phyloP scores from a whole-genome alignment of 2,888 invertebrate genomes.

The Trissolcus japonicus region DNA sequence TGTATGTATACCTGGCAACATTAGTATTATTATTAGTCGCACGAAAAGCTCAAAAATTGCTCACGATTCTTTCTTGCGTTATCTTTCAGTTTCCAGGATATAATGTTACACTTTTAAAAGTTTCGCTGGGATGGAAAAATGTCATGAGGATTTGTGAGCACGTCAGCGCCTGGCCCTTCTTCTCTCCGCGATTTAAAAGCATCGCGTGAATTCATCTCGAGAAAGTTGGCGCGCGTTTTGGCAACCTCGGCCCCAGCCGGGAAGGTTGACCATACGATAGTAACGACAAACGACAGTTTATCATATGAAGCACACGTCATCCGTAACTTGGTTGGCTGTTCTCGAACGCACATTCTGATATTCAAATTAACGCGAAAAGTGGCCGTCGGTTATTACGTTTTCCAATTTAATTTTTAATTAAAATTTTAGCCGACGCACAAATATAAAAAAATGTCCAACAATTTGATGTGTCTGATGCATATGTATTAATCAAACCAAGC shows the following conservation, averaged over 20 bases:
- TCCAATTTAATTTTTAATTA: slow-evolving; percentile 9
- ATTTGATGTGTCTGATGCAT: slow-evolving; percentile 5
- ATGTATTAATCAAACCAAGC: slow-evolving; percentile 17
- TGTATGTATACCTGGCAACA: too few species aligned
- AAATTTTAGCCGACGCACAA: slow-evolving; percentile 5
- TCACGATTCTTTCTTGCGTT: slow-evolving; percentile 38
- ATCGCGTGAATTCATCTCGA: slow-evolving; percentile 23
- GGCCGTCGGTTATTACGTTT: not conserved
- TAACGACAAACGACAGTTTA: slow-evolving; percentile 13
- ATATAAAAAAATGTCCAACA: slow-evolving; percentile 10
- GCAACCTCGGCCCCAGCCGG: slow-evolving; percentile 1
- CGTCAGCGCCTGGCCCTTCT: slow-evolving; percentile 5
- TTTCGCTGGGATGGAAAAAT: slow-evolving; percentile 17
- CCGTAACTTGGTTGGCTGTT: slow-evolving; percentile 1
- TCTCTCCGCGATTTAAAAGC: slow-evolving; percentile 20
- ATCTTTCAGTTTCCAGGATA: slow-evolving; percentile 21
- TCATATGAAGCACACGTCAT: not conserved
- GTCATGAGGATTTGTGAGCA: slow-evolving; percentile 18
- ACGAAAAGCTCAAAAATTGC: slow-evolving; percentile 34
- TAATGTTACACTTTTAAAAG: slow-evolving; percentile 20
- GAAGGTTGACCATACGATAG: slow-evolving; percentile 8
- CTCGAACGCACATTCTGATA: not conserved
- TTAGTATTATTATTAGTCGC: slow-evolving; percentile 35
- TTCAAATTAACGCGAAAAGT: slow-evolving; percentile 6
- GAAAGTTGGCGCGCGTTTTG: slow-evolving; percentile 21